Conservation (phyloP, 2,797 vertebrate genomes). For the Xenentodon cancila region DNA sequence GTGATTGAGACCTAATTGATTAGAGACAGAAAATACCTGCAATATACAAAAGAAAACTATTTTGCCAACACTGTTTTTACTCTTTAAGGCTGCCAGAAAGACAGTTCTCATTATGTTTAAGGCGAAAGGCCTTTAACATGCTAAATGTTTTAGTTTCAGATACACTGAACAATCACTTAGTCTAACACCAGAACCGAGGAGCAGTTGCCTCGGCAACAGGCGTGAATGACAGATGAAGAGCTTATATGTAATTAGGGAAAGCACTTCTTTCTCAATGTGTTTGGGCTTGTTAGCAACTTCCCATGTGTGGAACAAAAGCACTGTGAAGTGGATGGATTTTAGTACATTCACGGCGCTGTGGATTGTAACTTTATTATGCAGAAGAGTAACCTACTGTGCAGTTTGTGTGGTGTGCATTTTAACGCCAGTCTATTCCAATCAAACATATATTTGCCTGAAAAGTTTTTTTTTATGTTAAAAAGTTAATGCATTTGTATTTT, state of each 20-base stretch:
- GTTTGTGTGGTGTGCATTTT: too few relatives aligned
- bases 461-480: too few relatives aligned
- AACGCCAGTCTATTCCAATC: too few relatives aligned
- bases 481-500: too few relatives aligned
- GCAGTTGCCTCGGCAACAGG: conserved; percentile 66
- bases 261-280: conserved; percentile 78
- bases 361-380: conserved; percentile 75
- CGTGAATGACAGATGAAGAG: conserved; percentile 81
- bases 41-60: conserved; percentile 33
- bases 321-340: conserved; percentile 79
- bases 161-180: not conserved
- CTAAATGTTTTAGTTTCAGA: conserved; percentile 33
- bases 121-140: conserved; percentile 32
- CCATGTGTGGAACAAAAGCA: conserved; percentile 77
- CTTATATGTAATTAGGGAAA: conserved; percentile 85
- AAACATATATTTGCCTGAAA: too few relatives aligned
- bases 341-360: conserved; percentile 69
- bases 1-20: conserved; percentile 68
- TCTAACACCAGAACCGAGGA: conserved; percentile 65
- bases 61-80: conserved; percentile 33
- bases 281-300: conserved; percentile 81
- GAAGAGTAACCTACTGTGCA: conserved; percentile 51
- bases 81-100: conserved; percentile 25
- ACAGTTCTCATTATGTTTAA: conserved; percentile 59
- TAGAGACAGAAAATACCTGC: conserved; percentile 43